phyloP scores from a whole-genome alignment of 2,113 vertebrate genomes.

The Acanthisitta chloris region DNA sequence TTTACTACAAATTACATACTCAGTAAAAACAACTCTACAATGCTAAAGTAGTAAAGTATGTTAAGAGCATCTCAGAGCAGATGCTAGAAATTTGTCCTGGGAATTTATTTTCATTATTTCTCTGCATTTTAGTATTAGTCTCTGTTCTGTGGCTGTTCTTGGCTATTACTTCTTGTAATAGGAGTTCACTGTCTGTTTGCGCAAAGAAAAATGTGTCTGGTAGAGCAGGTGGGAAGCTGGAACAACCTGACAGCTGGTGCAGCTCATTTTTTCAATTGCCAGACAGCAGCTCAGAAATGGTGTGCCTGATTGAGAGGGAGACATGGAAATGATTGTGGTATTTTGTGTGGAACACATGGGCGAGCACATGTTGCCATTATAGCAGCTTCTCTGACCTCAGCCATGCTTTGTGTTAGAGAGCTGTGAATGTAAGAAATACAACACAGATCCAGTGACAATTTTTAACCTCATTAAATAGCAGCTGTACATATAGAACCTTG shows the following conservation, averaged over 20 bases:
- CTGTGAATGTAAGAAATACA: not conserved
- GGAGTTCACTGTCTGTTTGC: not conserved
- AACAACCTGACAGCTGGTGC: not conserved
- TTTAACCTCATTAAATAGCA: not conserved
- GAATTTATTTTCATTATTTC: not conserved
- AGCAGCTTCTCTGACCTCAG: not conserved
- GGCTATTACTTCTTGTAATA: not conserved
- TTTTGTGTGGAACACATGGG: not conserved
- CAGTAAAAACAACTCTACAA: not conserved
- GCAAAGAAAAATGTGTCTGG: not conserved
- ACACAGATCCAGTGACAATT: not conserved
- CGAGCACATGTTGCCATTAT: not conserved
- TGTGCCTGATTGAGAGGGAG: not conserved
- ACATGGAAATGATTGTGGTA: not conserved
- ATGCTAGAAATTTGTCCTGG: not conserved
- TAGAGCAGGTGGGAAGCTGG: not conserved
- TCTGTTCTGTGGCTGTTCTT: not conserved
- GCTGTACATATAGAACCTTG: not conserved
- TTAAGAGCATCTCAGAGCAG: not conserved
- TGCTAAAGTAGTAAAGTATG: not conserved
- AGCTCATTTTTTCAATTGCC: not conserved
- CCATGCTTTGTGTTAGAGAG: not conserved
- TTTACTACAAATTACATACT: not conserved
- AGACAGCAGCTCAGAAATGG: not conserved
- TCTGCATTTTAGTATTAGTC: not conserved